A percentile compares a stretch with the other conserved stretches of the same genome.
phyloP scores from a whole-genome alignment of 2,888 invertebrate species.

The Cheiracanthium punctorium region DNA sequence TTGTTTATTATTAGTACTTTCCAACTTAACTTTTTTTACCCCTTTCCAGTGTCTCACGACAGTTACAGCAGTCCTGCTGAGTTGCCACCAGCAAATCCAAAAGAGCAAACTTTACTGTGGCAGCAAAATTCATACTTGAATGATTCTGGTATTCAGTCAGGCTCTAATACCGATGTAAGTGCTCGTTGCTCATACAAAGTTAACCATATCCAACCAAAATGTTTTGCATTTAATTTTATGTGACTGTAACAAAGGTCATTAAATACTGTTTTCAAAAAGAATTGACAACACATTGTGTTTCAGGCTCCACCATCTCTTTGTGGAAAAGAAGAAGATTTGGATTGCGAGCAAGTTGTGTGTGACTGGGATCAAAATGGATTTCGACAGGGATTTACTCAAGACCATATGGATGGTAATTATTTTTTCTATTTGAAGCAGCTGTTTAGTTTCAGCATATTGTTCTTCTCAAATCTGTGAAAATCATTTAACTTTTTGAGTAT shows the following conservation, averaged over 20 bases:
- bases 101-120: constrained; percentile 90
- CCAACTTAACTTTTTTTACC: too few species aligned
- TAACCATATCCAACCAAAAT: too few species aligned
- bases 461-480: too few species aligned
- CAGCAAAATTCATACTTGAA: constrained; percentile 92
- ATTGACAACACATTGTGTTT: too few species aligned
- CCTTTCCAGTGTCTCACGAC: constrained; percentile 54
- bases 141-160: constrained; percentile 97
- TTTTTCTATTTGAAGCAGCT: too few species aligned
- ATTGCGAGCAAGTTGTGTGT: constrained; percentile 89
- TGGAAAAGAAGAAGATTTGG: constrained; percentile 95
- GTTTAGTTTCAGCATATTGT: too few species aligned
- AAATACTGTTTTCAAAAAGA: too few species aligned
- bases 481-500: too few species aligned
- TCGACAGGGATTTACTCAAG: constrained; percentile 92
- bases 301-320: constrained; percentile 91
- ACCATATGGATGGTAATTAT: constrained; percentile 91
- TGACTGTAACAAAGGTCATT: too few species aligned
- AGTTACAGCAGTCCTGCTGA: constrained; percentile 63
- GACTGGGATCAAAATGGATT: constrained; percentile 90
- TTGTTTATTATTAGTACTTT: too few species aligned
- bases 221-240: too few species aligned
- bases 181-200: too few species aligned
- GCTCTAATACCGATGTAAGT: constrained; percentile 87
- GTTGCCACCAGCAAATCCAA: constrained; percentile 65